Conservation (phyloP, 2,113 vertebrate genomes). For the Astatoreochromis straeleni region DNA sequence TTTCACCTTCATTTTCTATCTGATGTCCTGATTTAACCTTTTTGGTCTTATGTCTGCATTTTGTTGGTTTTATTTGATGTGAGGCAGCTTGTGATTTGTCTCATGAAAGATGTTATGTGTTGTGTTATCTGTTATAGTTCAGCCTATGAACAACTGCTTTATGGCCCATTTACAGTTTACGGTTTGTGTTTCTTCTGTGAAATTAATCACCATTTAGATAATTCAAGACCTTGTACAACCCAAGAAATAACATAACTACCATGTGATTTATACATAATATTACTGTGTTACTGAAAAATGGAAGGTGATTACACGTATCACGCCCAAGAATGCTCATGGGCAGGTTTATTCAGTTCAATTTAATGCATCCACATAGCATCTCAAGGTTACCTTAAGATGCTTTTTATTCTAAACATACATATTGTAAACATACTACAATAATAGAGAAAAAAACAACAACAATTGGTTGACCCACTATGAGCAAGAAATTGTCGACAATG, state of each 20-base stretch:
- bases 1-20: neutral
- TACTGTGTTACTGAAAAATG: neutral
- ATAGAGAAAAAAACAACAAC: neutral
- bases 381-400: neutral
- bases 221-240: neutral
- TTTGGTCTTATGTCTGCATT: neutral
- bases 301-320: neutral
- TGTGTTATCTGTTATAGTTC: neutral
- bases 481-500: fast-evolving
- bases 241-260: neutral
- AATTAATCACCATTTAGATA: neutral
- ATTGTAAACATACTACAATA: neutral
- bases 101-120: neutral
- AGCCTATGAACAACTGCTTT: neutral
- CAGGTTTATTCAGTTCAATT: neutral
- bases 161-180: neutral
- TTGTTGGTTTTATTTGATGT: neutral
- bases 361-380: neutral
- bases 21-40: neutral
- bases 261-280: neutral
- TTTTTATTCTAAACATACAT: neutral
- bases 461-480: neutral
- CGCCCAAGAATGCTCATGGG: neutral
- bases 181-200: neutral
- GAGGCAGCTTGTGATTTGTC: neutral